These are phyloP conservation scores for Tigriopus californicus DNA, from an alignment of 2,888 invertebrate genomes.

Conservation along the genomic window DNA sequence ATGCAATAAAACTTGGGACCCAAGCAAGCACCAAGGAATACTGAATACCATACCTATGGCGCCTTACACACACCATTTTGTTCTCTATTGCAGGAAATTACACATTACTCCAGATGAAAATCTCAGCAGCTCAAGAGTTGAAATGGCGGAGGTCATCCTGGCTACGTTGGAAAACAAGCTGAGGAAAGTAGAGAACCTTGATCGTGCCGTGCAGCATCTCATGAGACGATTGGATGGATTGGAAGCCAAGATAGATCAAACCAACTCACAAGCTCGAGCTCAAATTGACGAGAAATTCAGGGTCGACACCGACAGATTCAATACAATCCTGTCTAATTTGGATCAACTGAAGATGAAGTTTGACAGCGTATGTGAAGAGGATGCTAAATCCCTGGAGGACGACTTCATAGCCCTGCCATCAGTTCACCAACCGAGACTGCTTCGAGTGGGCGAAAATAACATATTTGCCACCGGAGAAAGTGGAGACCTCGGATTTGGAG, in stretches of 20 bases:
- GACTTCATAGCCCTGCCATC: not conserved
- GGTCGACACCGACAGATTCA: constrained; percentile 45
- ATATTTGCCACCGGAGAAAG: not conserved
- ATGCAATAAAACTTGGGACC: too few species aligned
- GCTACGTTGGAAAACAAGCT: constrained; percentile 70
- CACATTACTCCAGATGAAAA: too few species aligned
- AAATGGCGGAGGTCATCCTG: constrained; percentile 64
- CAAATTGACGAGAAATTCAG: constrained; percentile 33
- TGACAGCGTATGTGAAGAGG: not conserved
- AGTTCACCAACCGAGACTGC: too few species aligned
- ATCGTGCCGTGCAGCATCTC: constrained; percentile 66
- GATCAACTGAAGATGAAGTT: not conserved
- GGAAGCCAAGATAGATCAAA: constrained; percentile 59
- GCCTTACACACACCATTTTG: too few species aligned
- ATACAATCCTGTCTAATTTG: constrained; percentile 42
- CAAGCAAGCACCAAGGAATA: too few species aligned
- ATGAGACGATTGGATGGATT: constrained; percentile 65
- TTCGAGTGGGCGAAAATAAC: too few species aligned
- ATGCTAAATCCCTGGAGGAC: not conserved
- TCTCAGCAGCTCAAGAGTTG: not conserved
- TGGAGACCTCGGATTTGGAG: not conserved
- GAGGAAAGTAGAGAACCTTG: constrained; percentile 66
- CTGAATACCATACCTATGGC: too few species aligned
- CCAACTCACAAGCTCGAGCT: constrained; percentile 32
- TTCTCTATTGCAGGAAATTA: too few species aligned